Evolutionary conservation across 2,888 invertebrate genomes (phyloP).

Genomic region (Rhimphoctona megacephalus): DNA sequence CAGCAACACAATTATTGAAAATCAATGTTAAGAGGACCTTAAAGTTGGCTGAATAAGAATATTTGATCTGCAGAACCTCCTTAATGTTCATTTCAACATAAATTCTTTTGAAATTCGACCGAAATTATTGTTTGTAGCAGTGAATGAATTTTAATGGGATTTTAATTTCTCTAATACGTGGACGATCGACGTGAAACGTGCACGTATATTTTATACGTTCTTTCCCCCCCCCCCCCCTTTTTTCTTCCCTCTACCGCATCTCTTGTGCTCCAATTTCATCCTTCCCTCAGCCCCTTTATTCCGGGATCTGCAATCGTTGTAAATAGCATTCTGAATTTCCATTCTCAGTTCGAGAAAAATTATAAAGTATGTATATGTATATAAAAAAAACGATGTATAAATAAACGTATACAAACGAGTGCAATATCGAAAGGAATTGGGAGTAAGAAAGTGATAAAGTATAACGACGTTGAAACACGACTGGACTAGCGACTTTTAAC

Average conservation of each 20-base stretch:
- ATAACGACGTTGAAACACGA: slow-evolving; percentile 56
- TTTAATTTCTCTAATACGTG: not conserved
- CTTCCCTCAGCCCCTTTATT: not conserved
- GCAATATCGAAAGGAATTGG: slow-evolving; percentile 38
- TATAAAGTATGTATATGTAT: slow-evolving; percentile 7
- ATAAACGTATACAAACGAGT: not conserved
- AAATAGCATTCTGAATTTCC: slow-evolving; percentile 53
- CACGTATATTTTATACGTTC: not conserved
- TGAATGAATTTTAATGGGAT: not conserved
- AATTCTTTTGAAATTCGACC: not conserved
- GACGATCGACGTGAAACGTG: not conserved
- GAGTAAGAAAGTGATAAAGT: slow-evolving; percentile 35
- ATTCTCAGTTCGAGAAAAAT: slow-evolving; percentile 42
- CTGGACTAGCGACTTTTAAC: slow-evolving; percentile 33
- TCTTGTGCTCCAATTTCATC: slow-evolving; percentile 6
- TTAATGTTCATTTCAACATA: too few species aligned
- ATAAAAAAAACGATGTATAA: not conserved
- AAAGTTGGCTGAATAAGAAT: too few species aligned
- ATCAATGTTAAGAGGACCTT: not conserved
- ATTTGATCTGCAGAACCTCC: too few species aligned
- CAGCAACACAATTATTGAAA: not conserved
- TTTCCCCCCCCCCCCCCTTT: not conserved
- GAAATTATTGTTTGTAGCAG: not conserved
- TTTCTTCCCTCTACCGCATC: not conserved
- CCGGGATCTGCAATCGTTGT: slow-evolving; percentile 37